Evolutionary conservation across 2,888 invertebrate species (phyloP).

Genomic region (Acrocyrtus sp.): DNA sequence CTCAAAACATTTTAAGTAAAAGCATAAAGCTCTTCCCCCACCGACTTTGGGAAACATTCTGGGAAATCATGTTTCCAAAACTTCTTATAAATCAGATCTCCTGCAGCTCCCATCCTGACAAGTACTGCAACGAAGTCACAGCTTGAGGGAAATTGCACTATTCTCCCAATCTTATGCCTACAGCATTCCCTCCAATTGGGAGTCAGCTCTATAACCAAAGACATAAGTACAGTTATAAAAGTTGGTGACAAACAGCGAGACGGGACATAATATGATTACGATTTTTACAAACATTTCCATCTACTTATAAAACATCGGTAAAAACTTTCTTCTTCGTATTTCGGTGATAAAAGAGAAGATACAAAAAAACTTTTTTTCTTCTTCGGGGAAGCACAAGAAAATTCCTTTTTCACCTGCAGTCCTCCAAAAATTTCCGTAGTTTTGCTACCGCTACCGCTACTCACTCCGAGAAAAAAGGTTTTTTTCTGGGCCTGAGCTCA

Average conservation of each 20-base stretch:
- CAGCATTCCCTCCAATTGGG: neutral
- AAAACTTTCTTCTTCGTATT: neutral
- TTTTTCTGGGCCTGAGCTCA: too few species aligned
- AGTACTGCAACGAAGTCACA: neutral
- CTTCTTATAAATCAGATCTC: neutral
- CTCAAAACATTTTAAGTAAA: too few species aligned
- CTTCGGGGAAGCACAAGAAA: neutral
- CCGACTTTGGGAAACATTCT: neutral
- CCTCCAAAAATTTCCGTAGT: neutral
- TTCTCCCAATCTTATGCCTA: neutral
- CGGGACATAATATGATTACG: neutral
- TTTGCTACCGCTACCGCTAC: too few species aligned
- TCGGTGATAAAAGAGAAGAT: neutral
- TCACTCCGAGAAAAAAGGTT: too few species aligned
- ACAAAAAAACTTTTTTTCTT: neutral
- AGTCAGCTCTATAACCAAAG: neutral
- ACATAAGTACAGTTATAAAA: neutral
- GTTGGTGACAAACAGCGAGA: too few species aligned
- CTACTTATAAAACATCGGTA: neutral
- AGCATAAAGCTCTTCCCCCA: too few species aligned
- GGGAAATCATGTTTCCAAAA: neutral
- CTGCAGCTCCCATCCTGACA: neutral
- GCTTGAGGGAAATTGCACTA: neutral
- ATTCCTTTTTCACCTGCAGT: neutral
- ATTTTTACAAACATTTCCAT: neutral